Percentiles rank a stretch among this genome's conserved stretches.
Evolutionary conservation across 1,140 invertebrate genomes (phyloP).

Genomic region (Ooceraea biroi): DNA sequence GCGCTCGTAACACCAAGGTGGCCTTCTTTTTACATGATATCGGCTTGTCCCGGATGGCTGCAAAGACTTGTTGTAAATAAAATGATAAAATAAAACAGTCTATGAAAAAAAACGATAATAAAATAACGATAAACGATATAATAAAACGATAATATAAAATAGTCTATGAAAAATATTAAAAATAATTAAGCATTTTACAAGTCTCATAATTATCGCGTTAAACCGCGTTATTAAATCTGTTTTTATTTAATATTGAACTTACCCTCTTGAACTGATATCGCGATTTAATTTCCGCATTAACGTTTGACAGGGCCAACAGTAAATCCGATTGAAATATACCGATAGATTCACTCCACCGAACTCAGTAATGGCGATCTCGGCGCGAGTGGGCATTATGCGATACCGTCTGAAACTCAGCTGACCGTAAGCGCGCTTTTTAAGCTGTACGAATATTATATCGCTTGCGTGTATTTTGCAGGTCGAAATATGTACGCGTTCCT

Average conservation of each 20-base stretch:
- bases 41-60: neutral
- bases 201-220: no score
- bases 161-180: no score
- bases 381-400: neutral
- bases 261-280: no score
- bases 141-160: neutral
- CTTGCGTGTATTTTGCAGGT: conserved; percentile 15
- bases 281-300: no score
- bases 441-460: neutral
- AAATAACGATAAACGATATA: neutral
- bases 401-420: neutral
- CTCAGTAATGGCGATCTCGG: neutral
- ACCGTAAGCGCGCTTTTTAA: neutral
- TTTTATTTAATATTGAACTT: no score
- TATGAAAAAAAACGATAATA: no score
- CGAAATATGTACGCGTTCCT: neutral
- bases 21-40: neutral
- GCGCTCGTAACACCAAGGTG: neutral
- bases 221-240: no score
- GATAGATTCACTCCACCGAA: conserved; percentile 1
- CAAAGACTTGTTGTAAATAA: neutral
- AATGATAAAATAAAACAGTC: neutral
- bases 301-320: neutral
- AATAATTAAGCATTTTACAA: no score
- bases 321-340: neutral